Percentiles rank a stretch among this genome's conserved stretches.
Evolutionary conservation across 2,113 vertebrate genomes (phyloP).

Genomic region (Candoia aspera): DNA sequence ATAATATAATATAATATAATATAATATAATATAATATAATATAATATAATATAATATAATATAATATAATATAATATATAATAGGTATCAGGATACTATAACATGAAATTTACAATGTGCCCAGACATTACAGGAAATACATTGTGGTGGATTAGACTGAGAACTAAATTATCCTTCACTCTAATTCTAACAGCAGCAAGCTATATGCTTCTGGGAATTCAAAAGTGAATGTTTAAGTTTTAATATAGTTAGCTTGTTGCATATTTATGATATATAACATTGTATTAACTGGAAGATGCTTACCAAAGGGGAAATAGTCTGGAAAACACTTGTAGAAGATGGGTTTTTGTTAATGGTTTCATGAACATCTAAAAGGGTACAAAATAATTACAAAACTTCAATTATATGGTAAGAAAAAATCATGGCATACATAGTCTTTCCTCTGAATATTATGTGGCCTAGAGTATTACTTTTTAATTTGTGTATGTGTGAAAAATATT

Average conservation of each 20-base stretch:
- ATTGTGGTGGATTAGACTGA: not conserved
- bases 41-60: no score
- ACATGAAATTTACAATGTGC: not conserved
- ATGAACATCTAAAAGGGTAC: constrained; percentile 77
- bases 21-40: no score
- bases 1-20: no score
- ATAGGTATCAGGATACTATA: no score
- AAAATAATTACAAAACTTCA: constrained; percentile 40
- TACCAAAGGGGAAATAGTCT: constrained; percentile 72
- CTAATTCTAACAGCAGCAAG: not conserved
- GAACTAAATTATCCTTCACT: not conserved
- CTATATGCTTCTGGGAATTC: not conserved
- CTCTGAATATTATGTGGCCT: not conserved
- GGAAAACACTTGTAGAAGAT: constrained; percentile 67
- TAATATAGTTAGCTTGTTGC: not conserved
- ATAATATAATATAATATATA: no score
- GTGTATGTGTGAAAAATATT: constrained; percentile 9
- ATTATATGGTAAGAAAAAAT: constrained; percentile 30
- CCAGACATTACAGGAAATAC: not conserved
- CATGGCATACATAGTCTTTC: not conserved
- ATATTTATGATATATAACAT: constrained; percentile 22
- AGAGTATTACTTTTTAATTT: not conserved
- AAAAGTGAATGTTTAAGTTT: not conserved
- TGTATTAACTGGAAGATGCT: constrained; percentile 61
- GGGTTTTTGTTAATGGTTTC: constrained; percentile 70